These are phyloP conservation scores for Pyrgilauda ruficollis DNA, from an alignment of 2,113 vertebrate genomes.

Conservation along the genomic window DNA sequence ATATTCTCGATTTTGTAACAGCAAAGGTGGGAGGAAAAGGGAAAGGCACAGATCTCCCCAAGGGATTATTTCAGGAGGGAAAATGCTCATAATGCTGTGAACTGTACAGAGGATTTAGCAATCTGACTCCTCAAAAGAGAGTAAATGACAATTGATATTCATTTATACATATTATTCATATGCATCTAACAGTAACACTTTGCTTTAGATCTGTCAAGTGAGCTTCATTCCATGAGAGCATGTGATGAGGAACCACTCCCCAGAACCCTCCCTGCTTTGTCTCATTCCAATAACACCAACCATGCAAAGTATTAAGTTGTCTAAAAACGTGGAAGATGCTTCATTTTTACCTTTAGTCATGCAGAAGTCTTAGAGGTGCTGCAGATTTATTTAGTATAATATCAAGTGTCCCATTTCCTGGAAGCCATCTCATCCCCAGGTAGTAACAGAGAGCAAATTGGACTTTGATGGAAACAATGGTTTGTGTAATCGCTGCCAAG, in stretches of 20 bases:
- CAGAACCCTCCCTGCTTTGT: neutral
- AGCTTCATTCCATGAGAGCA: neutral
- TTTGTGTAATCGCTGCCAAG: neutral
- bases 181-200: neutral
- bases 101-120: neutral
- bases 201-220: neutral
- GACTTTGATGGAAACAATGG: neutral
- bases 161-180: neutral
- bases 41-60: neutral
- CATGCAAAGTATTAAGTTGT: neutral
- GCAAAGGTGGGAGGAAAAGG: neutral
- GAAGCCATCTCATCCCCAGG: neutral
- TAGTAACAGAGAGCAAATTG: neutral
- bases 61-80: neutral
- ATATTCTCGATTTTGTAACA: neutral
- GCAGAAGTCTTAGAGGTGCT: neutral
- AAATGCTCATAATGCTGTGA: neutral
- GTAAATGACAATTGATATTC: neutral
- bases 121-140: neutral
- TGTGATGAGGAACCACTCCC: neutral
- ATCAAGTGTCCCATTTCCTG: neutral
- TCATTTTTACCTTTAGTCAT: neutral
- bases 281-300: neutral
- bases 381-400: neutral
- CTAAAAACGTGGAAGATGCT: neutral